Base-by-base conservation (phyloP, 1,140 invertebrate species). In the Saxidomus purpurata region DNA sequence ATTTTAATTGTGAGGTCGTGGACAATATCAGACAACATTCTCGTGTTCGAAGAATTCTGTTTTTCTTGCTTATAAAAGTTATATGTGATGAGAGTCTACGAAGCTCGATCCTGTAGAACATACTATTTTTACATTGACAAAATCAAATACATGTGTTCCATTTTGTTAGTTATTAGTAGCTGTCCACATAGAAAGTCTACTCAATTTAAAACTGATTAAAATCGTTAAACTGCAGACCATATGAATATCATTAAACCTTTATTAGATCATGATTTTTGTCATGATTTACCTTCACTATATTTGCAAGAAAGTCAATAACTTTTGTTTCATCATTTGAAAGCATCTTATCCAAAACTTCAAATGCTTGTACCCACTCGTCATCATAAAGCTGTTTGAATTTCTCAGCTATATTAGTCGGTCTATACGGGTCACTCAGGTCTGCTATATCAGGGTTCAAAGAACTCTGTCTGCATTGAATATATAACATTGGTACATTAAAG, bases 371-470 rank as follows among this genome's bases (percentile, higher is more conserved):
- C 90, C 90, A 91, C 25, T 76, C 63, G 28, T 86, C 77, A 47
- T 91, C 90, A 69, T 91, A 91, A 6, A 91, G 9, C 22, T 79
- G 49, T 4, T 25, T 31, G 69, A 91, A 89, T 25, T 52, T 43
- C 71, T 91, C 90, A 0, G 71, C 71, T 11, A 91, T 28, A 52
- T 90, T 89, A 2, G 77, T 76, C 69, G 90, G 90, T 22, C 90
- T 40, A 52, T 79, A 52, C 0, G 67, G 59, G 36, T 91, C 88
- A 67, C 87, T 89, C 11, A 91, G 40, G 40, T 91, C 88, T 25
- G 88, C 61, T 0, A 91, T 85, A n/a, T 34, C 74, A 13, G 90
- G 59, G 71, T 90, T 91, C 13, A 67, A 34, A 67, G 1, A 1
- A 67, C n/a, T 15, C 63, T 6, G 63, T 19, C 63, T 67, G 13